These are phyloP conservation scores for Monarcha castaneiventris DNA, from an alignment of 2,113 vertebrate genomes.

Conservation along the genomic window DNA sequence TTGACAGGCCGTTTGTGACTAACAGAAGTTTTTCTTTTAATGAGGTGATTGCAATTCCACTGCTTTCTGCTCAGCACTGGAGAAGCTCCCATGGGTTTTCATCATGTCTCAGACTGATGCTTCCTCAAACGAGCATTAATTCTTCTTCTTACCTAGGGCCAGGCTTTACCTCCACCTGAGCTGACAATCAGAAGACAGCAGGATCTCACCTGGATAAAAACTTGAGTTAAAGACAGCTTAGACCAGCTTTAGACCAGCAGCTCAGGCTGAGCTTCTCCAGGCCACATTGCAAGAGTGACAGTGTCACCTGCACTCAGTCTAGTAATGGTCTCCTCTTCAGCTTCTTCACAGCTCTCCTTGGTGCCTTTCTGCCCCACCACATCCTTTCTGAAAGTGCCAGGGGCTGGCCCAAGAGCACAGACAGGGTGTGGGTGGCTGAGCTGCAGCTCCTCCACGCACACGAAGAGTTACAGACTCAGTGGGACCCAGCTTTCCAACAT, in stretches of 20 bases:
- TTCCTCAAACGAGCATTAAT: neutral
- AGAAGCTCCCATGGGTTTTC: neutral
- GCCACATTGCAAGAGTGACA: accelerated
- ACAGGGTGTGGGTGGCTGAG: neutral
- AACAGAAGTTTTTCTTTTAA: neutral
- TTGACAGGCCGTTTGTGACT: neutral
- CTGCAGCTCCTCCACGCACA: neutral
- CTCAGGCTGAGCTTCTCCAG: neutral
- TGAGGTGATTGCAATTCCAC: neutral
- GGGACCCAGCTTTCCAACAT: neutral
- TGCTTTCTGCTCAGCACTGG: neutral
- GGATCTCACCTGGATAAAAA: neutral
- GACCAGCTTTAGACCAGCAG: neutral
- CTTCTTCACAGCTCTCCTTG: neutral
- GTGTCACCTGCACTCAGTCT: neutral
- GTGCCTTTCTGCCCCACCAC: neutral
- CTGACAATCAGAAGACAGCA: neutral
- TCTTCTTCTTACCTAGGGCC: neutral
- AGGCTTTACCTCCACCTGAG: neutral
- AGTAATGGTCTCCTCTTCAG: neutral
- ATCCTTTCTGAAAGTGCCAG: neutral
- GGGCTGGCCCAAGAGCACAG: neutral
- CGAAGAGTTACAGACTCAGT: neutral
- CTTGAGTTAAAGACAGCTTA: neutral
- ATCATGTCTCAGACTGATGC: accelerated